A percentile compares a stretch with the other conserved stretches of the same genome.
Conservation (phyloP, 1,140 invertebrate species). For the Leucophenga varia region DNA sequence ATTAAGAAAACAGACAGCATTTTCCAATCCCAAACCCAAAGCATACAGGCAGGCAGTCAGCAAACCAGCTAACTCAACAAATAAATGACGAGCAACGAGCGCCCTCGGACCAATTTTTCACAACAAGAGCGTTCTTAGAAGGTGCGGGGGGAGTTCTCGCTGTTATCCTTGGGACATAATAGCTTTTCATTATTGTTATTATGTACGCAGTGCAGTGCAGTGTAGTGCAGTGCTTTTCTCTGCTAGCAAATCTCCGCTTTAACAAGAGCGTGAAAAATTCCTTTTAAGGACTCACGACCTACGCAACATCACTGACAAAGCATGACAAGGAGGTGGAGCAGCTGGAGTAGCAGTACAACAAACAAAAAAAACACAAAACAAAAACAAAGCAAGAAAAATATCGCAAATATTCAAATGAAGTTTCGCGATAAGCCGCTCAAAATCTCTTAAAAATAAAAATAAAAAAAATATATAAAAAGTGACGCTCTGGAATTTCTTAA, state of each 20-base stretch:
- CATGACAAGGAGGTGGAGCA: too few species aligned
- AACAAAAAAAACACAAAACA: constrained; percentile 4
- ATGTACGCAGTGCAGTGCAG: too few species aligned
- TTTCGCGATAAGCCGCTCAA: constrained; percentile 52
- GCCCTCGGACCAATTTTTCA: too few species aligned
- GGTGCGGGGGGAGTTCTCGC: constrained; percentile 32
- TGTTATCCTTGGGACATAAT: constrained; percentile 49
- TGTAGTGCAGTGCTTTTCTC: constrained; percentile 21
- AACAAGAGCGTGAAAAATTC: constrained; percentile 55
- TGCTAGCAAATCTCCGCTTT: constrained; percentile 53
- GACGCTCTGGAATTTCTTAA: constrained; percentile 15
- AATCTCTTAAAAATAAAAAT: constrained; percentile 53
- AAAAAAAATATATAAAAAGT: too few species aligned
- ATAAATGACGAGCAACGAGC: too few species aligned
- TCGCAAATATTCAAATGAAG: constrained; percentile 51
- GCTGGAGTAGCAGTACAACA: constrained; percentile 5
- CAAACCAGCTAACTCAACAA: too few species aligned
- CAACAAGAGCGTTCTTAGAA: too few species aligned
- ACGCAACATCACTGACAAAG: too few species aligned
- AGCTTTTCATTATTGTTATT: constrained; percentile 56
- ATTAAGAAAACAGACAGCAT: too few species aligned
- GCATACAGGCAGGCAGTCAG: too few species aligned
- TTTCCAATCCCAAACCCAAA: too few species aligned
- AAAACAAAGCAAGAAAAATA: constrained; percentile 12
- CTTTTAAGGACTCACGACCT: too few species aligned